Conservation (phyloP, 2,888 invertebrate genomes). For the Amblyteles armatorius region DNA sequence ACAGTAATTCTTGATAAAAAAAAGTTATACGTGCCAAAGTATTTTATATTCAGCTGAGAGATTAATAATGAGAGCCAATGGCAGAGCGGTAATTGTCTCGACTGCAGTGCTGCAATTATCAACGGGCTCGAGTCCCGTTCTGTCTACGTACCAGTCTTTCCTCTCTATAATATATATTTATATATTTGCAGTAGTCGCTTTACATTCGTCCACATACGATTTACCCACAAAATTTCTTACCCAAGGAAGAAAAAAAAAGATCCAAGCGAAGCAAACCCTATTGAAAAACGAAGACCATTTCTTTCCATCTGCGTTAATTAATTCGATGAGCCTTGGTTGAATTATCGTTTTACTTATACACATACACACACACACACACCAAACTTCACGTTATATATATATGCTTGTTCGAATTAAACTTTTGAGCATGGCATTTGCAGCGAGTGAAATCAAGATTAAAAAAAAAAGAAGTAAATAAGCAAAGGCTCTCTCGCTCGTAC, state of each 20-base stretch:
- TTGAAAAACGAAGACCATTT: constrained; percentile 23
- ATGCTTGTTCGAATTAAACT: constrained; percentile 78
- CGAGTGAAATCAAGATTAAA: constrained; percentile 67
- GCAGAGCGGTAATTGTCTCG: constrained; percentile 83
- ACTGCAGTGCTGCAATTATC: constrained; percentile 80
- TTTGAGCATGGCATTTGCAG: constrained; percentile 81
- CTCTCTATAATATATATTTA: constrained; percentile 4
- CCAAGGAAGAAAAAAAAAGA: constrained; percentile 21
- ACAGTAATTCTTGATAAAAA: constrained; percentile 18
- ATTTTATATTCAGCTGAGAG: constrained; percentile 76
- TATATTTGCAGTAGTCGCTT: constrained; percentile 60
- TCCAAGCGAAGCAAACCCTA: constrained; percentile 6
- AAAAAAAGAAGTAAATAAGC: constrained; percentile 16
- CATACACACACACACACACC: constrained; percentile 9
- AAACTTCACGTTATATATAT: constrained; percentile 65
- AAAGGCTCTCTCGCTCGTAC: constrained; percentile 59
- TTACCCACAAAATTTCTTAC: constrained; percentile 12
- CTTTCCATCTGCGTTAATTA: constrained; percentile 36
- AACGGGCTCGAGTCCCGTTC: constrained; percentile 71
- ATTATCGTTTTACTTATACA: constrained; percentile 59
- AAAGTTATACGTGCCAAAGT: constrained; percentile 9
- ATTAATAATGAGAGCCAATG: constrained; percentile 85
- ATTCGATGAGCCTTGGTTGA: constrained; percentile 47
- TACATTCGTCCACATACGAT: constrained; percentile 42
- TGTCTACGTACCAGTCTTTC: constrained; percentile 46